phyloP scores from a whole-genome alignment of 2,113 vertebrate species.

The Varanus komodoensis region DNA sequence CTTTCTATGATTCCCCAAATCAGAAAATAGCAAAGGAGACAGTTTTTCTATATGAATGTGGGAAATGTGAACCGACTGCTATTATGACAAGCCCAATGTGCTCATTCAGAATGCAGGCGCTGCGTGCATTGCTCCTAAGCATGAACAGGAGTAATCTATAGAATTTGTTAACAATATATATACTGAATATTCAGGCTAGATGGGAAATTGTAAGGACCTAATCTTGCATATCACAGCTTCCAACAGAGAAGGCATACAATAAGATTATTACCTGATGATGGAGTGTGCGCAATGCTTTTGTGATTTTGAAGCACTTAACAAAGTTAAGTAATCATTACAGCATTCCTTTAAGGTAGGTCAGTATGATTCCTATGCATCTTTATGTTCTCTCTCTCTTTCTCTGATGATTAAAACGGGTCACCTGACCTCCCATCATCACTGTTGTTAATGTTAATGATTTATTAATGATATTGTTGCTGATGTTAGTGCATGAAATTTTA shows the following conservation, averaged over 20 bases:
- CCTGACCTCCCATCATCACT: background rate
- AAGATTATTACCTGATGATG: background rate
- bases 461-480: no score
- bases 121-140: background rate
- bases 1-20: constrained; percentile 13
- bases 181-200: background rate
- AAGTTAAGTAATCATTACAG: background rate
- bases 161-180: background rate
- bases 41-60: background rate
- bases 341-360: background rate
- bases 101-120: background rate
- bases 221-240: background rate
- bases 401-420: background rate
- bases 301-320: background rate
- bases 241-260: background rate
- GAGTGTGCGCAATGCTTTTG: no score
- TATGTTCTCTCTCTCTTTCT: no score
- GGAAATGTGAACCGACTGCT: background rate
- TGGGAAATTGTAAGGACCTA: background rate
- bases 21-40: background rate
- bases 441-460: background rate
- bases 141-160: background rate
- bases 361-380: background rate
- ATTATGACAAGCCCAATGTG: background rate
- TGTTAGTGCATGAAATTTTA: background rate